Evolutionary conservation across 2,113 vertebrate genomes (phyloP).

Genomic region (Oreotrochilus melanogaster): DNA sequence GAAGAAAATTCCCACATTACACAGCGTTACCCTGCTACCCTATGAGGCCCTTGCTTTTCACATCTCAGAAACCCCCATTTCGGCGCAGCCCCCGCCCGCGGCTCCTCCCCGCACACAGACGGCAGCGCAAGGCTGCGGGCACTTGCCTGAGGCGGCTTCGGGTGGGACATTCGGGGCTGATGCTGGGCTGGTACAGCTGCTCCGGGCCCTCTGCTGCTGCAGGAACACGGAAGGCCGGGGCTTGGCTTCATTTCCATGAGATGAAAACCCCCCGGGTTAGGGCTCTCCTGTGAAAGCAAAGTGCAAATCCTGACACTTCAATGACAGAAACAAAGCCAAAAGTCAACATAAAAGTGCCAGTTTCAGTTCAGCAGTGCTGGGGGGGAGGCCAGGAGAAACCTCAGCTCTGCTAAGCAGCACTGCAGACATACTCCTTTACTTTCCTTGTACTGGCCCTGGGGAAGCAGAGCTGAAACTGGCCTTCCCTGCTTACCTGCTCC

Average conservation of each 20-base stretch:
- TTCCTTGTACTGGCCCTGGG: not conserved
- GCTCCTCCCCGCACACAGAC: accelerated
- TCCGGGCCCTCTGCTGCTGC: not conserved
- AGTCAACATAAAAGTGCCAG: conserved; percentile 39
- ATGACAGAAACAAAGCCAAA: not conserved
- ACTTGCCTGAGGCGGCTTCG: not conserved
- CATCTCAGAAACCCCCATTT: not conserved
- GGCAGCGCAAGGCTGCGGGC: accelerated
- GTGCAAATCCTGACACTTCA: conserved; percentile 61
- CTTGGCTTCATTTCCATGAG: not conserved
- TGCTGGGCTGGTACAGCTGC: not conserved
- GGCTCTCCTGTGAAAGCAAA: conserved; percentile 32
- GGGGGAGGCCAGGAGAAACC: not conserved
- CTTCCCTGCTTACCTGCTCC: not conserved
- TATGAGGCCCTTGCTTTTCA: accelerated
- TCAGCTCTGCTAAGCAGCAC: not conserved
- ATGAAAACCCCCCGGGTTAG: not conserved
- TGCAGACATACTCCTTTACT: accelerated
- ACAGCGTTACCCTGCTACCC: not conserved
- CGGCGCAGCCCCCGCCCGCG: not conserved
- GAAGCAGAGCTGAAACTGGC: not conserved
- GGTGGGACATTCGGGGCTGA: not conserved
- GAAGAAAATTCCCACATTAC: accelerated
- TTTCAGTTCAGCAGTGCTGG: no score
- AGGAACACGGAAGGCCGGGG: not conserved